Base-by-base conservation (phyloP, 2,797 vertebrate genomes). In the Simalia tracyae region DNA sequence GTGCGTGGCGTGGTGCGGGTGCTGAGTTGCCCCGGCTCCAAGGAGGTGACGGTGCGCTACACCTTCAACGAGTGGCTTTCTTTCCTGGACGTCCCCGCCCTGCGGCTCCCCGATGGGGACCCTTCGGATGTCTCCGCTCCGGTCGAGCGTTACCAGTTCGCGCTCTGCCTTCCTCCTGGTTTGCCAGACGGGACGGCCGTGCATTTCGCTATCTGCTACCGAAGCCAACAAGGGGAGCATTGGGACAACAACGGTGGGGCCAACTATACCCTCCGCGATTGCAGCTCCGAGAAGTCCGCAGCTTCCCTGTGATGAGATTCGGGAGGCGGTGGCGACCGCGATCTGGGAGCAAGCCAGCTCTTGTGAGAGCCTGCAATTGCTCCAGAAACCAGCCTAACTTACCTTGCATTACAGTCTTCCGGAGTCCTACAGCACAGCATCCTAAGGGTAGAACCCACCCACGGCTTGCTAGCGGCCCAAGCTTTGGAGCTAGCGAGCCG, bases 61-160 rank as follows among this genome's bases (percentile, higher is more conserved):
- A 99, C 98, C 4, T 99, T 99, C 94, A 98, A 99, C 94, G 97
- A 98, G 92, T 99, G 99, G 99, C 97, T 98, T 17, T 98, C 98
- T 36, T 97, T 98, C 96, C 50, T 98, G 93, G 98, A 99, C 96
- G 97, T 97, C 88, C 97, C 97, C 0, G 98, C 98, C 0, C 89
- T 97, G 76, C 87, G n/a, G 5, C 66, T 46, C 12, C 31, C 8
- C 10, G 26, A 19, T 11, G 64, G 10, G 26, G 14, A 59, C 1
- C 50, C 31, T 84, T 0, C 72, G 59, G 68, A 28, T 31, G 60
- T 90, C 92, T 3, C 84, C 87, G 6, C 5, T 2, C 63, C 84
- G 81, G 89, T 96, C 0, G 96, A 98, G 93, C 97, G 97, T 66
- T 99, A 98, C 97, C 6, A 90, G 56, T 99, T 99, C 97, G 97